Base-by-base conservation (phyloP, 2,113 vertebrate species). In the Chaenogobius annularis region DNA sequence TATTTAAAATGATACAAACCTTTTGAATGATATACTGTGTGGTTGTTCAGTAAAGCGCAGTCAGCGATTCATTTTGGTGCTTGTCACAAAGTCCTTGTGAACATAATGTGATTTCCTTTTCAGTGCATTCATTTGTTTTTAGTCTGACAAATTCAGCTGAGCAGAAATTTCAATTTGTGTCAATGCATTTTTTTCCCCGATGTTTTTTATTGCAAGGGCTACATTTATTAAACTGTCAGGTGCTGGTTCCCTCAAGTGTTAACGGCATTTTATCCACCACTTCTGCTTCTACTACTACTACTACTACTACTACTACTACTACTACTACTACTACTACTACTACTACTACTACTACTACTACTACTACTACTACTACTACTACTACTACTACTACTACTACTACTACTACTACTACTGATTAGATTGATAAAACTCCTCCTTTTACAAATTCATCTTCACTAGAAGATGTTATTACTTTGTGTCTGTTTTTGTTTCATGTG, bases 131-230 rank as follows among this genome's bases (percentile, higher is more conserved):
- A 56, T 15, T 6, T 46, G 4, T 20, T 66, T 70, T 35, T 65
- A 22, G 5, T 55, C 22, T 62, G 37, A 14, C 66, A 22, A 70
- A 73, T 46, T 74, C 47, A n/a, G 81, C 69, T 64, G n/a, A 40
- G 74, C 4, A 47, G 77, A 83, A 82, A 85, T 89, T 90, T 88
- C 77, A 90, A 87, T 86, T 88, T 77, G 77, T 81, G 70, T 72
- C 62, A 65, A 86, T 85, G 78, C 69, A 50, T 79, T 82, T 84
- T 84, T 76, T 81, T 68, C n/a, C n/a, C n/a, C n/a, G n/a, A 83
- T 81, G 78, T 54, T 31, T 31, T 64, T 71, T 58, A n/a, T 75
- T 79, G 75, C 81, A 77, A 68, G 70, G 70, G 75, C 73, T 73
- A 14, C 64, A 7, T 75, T 64, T 78, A 54, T 87, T 66, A 73